These are phyloP conservation scores for Drosophila incognita DNA, from an alignment of 2,888 invertebrate species.

Conservation along the genomic window DNA sequence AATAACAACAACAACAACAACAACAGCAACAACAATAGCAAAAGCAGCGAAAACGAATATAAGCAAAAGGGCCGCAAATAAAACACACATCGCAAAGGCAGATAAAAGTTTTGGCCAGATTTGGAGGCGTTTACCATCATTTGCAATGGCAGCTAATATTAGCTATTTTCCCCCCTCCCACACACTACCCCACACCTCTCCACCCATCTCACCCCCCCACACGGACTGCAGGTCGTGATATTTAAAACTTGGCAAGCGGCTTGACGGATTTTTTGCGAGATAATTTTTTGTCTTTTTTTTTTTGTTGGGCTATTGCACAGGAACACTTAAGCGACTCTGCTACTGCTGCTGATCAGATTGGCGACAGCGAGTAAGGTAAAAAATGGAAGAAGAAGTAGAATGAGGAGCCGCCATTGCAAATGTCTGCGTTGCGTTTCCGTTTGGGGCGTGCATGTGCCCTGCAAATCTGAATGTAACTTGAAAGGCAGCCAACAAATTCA, in stretches of 20 bases:
- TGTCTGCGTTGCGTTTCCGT: conserved; percentile 79
- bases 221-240: conserved; percentile 70
- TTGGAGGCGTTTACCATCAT: conserved; percentile 67
- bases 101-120: conserved; percentile 75
- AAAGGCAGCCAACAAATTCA: conserved; percentile 75
- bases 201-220: background rate
- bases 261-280: conserved; percentile 59
- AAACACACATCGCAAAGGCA: conserved; percentile 48
- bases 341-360: conserved; percentile 69
- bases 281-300: conserved; percentile 5
- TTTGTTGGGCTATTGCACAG: conserved; percentile 26
- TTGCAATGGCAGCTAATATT: conserved; percentile 43
- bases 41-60: background rate
- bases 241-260: conserved; percentile 75
- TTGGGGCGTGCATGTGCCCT: conserved; percentile 59
- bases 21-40: background rate
- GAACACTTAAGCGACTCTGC: conserved; percentile 69
- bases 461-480: conserved; percentile 61
- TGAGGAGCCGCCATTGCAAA: conserved; percentile 50
- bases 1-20: conserved; percentile 17
- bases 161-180: background rate
- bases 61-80: conserved; percentile 37
- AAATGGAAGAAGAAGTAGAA: conserved; percentile 38
- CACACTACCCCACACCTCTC: no score
- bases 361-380: conserved; percentile 67